Base-by-base conservation (phyloP, 2,797 vertebrate species). In the Morelia viridis region DNA sequence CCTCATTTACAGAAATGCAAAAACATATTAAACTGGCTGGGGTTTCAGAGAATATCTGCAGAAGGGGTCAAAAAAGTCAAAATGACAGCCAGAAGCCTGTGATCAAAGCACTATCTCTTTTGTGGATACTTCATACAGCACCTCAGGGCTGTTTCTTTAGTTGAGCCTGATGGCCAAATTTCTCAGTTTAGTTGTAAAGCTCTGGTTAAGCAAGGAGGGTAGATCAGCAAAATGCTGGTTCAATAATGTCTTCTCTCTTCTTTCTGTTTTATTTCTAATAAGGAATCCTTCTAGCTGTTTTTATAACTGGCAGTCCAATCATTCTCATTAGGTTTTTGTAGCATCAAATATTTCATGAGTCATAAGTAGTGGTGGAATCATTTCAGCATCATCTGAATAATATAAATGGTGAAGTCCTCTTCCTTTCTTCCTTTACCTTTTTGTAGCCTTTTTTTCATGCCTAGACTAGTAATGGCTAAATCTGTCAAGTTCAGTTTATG, bases 91-190 rank as follows among this genome's bases (percentile, higher is more conserved):
- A 80, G 19, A 80, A 80, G 41, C 35, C 71, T 46, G 35, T 46
- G 35, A 41, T 24, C 71, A 80, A 80, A 80, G 19, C 24, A 19
- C 71, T 8, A 22, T 46, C 71, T 80, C 71, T 80, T 46, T 80
- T 80, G 35, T 80, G 46, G 35, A 46, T 24, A 8, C 1, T 5
- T 80, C 15, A 3, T 19, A 80, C 35, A 80, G 41, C 1, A 53
- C 50, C 8, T 53, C 50, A 46, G 71, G 71, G 8, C 35, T 96
- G 95, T 94, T 96, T 96, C 93, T 90, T 93, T 95, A 94, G 92
- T 28, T 64, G 46, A 92, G 96, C 88, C 90, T 87, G 90, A 97
- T 96, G 62, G 89, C 92, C 96, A 94, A 94, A 96, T 95, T 96
- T 96, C 90, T 93, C 94, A 93, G 65, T 91, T 94, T 92, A 88